A percentile compares a stretch with the other conserved stretches of the same genome.
Evolutionary conservation across 2,113 vertebrate genomes (phyloP).

Genomic region (Indri indri): DNA sequence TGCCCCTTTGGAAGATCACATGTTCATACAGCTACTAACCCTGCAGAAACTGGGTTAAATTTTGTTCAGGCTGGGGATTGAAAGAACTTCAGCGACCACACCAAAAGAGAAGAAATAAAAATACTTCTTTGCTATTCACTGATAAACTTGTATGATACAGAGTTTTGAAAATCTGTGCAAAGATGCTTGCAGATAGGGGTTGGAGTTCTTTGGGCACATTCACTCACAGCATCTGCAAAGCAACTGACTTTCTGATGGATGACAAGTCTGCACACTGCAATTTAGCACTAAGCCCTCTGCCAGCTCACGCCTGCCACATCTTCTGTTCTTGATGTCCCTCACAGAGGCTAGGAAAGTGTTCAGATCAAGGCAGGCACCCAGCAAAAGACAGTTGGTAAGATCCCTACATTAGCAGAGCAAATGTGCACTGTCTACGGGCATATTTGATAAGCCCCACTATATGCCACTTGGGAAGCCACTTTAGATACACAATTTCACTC

Average conservation of each 20-base stretch:
- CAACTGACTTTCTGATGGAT: neutral
- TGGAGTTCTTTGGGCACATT: neutral
- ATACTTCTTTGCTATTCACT: neutral
- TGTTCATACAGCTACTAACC: neutral
- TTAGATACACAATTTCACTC: neutral
- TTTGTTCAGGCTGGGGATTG: neutral
- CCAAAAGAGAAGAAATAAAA: slow-evolving; percentile 4
- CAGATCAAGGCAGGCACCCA: neutral
- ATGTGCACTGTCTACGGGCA: too few species aligned
- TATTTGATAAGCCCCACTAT: neutral
- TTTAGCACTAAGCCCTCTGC: neutral
- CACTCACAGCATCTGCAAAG: neutral
- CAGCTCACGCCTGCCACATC: neutral
- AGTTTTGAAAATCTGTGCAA: neutral
- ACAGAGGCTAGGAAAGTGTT: neutral
- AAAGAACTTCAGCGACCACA: neutral
- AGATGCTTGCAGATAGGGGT: neutral
- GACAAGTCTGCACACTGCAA: neutral
- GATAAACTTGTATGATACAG: neutral
- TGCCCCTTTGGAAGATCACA: neutral
- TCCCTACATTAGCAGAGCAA: neutral
- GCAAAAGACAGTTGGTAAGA: neutral
- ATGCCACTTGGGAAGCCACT: neutral
- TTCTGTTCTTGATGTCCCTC: neutral
- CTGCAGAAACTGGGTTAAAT: neutral